These are phyloP conservation scores for Euwallacea fornicatus DNA, from an alignment of 1,140 invertebrate genomes.

Conservation along the genomic window DNA sequence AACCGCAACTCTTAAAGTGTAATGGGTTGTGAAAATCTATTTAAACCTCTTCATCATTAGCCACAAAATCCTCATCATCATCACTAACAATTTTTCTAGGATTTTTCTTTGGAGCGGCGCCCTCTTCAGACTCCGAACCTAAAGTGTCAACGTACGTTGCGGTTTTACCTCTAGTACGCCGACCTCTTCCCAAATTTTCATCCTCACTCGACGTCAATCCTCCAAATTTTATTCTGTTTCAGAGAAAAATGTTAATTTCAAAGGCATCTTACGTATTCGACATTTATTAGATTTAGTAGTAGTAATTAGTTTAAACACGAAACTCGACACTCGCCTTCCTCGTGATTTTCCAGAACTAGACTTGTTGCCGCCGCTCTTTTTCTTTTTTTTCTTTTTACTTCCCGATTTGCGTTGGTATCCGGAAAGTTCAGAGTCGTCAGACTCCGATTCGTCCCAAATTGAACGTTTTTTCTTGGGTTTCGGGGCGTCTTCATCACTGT, in stretches of 20 bases:
- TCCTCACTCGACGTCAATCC: slow-evolving; percentile 59
- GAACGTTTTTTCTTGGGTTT: slow-evolving; percentile 59
- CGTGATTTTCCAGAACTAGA: slow-evolving; percentile 11
- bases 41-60: slow-evolving; percentile 53
- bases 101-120: slow-evolving; percentile 20
- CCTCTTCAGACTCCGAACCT: slow-evolving; percentile 65
- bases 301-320: background rate
- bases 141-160: slow-evolving; percentile 70
- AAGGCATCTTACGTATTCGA: background rate
- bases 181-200: slow-evolving; percentile 53
- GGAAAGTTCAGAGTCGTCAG: slow-evolving; percentile 62
- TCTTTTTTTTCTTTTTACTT: slow-evolving; percentile 51
- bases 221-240: slow-evolving; percentile 56
- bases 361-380: background rate
- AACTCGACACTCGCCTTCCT: slow-evolving; percentile 1
- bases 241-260: background rate
- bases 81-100: slow-evolving; percentile 28
- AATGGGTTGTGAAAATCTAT: background rate
- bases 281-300: too few species aligned
- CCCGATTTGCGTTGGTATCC: slow-evolving; percentile 27
- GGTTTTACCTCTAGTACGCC: slow-evolving; percentile 68
- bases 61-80: slow-evolving; percentile 59
- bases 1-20: background rate
- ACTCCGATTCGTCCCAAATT: slow-evolving; percentile 58
- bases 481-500: slow-evolving; percentile 62